Base-by-base conservation (phyloP, 2,888 invertebrate species). In the Tetropium fuscum region DNA sequence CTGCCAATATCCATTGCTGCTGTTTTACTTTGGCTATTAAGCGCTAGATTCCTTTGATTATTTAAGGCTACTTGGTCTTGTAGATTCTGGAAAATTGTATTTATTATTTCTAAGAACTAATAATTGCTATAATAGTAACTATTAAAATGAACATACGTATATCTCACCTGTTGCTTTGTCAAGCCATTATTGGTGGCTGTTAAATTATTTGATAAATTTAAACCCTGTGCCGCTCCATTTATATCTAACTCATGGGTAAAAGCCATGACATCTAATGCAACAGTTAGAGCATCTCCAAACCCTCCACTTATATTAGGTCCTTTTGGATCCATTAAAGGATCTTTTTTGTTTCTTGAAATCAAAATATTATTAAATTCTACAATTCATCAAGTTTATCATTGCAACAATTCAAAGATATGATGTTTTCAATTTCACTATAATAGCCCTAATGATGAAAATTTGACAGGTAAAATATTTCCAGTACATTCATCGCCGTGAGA, bases 221-320 rank as follows among this genome's bases (percentile, higher is more conserved):
- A 65, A 13, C 76, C 75, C 56, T 76, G 74, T 5, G 77, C 71
- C 7, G 77, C 74, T 18, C 70, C 68, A 27, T 68, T 70, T 13
- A 76, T 74, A 51, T 78, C 77, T 25, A 78, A 56, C 38, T 95
- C 93, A 69, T 89, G 89, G 6, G 93, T 90, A 80, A 92, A 93
- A 0, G 93, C 90, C 85, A 95, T 90, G 65, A 93, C 92, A 76
- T 93, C 93, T 53, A 94, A 84, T 0, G 94, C 92, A 8, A 90
- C 88, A 2, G 90, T 89, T 38, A 94, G 81, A 0, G 91, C 91
- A 20, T 85, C 87, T 30, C 84, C 85, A 69, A 85, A 85, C 54
- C 83, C 84, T 0, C 81, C 83, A 0, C 84, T 83, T 7, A 84
- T 78, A 54, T 83, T 81, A 1, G 81, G 81, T 1, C 81, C 80